A percentile compares a stretch with the other conserved stretches of the same genome.
phyloP scores from a whole-genome alignment of 2,888 invertebrate species.

The Drosophila setosimentum region DNA sequence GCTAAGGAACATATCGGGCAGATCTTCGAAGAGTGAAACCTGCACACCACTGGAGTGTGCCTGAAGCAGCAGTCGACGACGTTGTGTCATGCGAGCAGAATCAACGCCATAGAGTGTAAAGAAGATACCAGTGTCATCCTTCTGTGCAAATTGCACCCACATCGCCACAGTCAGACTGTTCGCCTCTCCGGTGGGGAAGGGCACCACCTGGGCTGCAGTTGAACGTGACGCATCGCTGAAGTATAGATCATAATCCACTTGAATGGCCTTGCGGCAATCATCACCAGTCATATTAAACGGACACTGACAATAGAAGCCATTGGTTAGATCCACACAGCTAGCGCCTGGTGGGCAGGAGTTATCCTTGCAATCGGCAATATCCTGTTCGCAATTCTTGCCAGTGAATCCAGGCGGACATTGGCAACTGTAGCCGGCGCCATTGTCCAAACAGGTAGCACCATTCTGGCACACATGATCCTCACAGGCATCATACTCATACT shows the following conservation, averaged over 20 bases:
- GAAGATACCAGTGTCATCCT: slow-evolving; percentile 96
- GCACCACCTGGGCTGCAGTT: slow-evolving; percentile 96
- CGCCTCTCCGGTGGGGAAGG: slow-evolving; percentile 92
- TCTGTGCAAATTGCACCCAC: slow-evolving; percentile 98
- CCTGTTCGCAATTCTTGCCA: slow-evolving; percentile 95
- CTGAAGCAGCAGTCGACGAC: slow-evolving; percentile 93
- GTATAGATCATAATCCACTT: slow-evolving; percentile 98
- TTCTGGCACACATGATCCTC: slow-evolving; percentile 96
- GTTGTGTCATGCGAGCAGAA: slow-evolving; percentile 91
- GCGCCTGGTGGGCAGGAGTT: slow-evolving; percentile 97
- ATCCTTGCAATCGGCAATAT: slow-evolving; percentile 96
- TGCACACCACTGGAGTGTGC: slow-evolving; percentile 97
- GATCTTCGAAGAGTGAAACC: slow-evolving; percentile 94
- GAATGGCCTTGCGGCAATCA: slow-evolving; percentile 98
- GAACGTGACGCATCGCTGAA: slow-evolving; percentile 96
- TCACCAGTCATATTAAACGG: slow-evolving; percentile 98
- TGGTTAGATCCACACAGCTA: slow-evolving; percentile 95
- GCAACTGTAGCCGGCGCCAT: slow-evolving; percentile 94
- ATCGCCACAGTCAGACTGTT: slow-evolving; percentile 95
- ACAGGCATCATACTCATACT: slow-evolving; percentile 97
- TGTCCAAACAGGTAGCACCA: slow-evolving; percentile 95
- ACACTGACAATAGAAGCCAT: slow-evolving; percentile 97
- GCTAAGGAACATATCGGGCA: slow-evolving; percentile 95
- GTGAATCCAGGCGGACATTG: slow-evolving; percentile 92
- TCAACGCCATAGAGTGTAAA: slow-evolving; percentile 96